Base-by-base conservation (phyloP, 35 echinoderm and acorn worm genomes). In the Hemicentrotus pulcherrimus region DNA sequence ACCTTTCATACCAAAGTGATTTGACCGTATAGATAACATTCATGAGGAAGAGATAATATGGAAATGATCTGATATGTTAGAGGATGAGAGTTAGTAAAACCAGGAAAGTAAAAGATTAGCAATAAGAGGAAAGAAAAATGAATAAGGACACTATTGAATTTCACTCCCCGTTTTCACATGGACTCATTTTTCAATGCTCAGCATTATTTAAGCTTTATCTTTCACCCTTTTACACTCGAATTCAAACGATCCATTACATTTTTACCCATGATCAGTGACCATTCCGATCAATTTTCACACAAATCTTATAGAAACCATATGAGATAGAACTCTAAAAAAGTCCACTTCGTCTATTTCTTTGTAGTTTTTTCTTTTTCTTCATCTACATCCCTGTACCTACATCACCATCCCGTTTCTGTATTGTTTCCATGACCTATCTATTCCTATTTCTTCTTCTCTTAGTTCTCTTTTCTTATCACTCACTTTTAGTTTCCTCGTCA, bases 111-210 rank as follows among this genome's bases (percentile, higher is more conserved):
- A 6, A 78, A 22, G 65, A 28, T 78, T n/a, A 24, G 24, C 19
- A 28, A n/a, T 78, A 22, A 28, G 24, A 78, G 65, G 65, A 28
- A 78, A 78, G 65, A 78, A 78, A 78, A 78, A 1, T 78, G 28
- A 28, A 78, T 78, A 78, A n/a, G 19, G 65, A 22, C 28, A 78
- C 65, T 78, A 22, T 78, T 78, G 65, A 78, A 78, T 78, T 78
- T 28, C 65, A 7, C 28, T 78, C 5, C 22, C 65, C 19, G 22
- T 78, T 78, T n/a, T 78, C 65, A 78, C 18, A 78, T 78, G 65
- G 65, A 78, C 65, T 78, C 65, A 78, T 78, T 78, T 78, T 78
- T 78, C 65, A 28, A 78, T 78, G 65, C 65, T n/a, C 65, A 78
- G 65, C 22, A 78, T 78, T 78, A 78, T 78, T 78, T 78, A 6